Evolutionary conservation across 2,113 vertebrate genomes (phyloP).

Genomic region (Emydura subglobosa): DNA sequence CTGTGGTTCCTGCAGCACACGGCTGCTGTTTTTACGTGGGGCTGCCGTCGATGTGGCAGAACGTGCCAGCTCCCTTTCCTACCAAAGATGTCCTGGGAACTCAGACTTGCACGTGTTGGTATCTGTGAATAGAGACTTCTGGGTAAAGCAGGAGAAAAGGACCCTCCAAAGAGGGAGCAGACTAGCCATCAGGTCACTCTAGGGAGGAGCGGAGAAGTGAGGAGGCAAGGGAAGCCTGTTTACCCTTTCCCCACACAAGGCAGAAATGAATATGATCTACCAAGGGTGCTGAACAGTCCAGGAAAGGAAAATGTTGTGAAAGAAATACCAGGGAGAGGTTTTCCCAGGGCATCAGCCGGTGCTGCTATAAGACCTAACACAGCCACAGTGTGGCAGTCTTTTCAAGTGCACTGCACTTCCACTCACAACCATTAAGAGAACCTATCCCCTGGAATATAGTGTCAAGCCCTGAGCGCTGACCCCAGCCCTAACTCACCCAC

Average conservation of each 20-base stretch:
- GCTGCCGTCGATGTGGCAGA: accelerated
- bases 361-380: neutral
- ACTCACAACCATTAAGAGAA: neutral
- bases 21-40: neutral
- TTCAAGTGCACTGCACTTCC: neutral
- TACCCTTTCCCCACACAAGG: neutral
- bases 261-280: neutral
- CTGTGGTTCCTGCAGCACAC: neutral
- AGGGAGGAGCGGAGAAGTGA: neutral
- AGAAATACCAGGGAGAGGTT: neutral
- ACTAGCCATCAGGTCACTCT: neutral
- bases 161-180: neutral
- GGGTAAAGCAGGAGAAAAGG: neutral
- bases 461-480: accelerated
- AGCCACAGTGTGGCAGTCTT: slow-evolving; percentile 39
- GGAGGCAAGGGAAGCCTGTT: too few species aligned
- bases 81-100: neutral
- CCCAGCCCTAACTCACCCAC: neutral
- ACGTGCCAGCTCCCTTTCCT: neutral
- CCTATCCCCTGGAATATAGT: accelerated
- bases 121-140: neutral
- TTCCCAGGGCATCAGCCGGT: neutral
- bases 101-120: neutral
- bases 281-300: accelerated
- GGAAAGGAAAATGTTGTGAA: accelerated